phyloP scores from a whole-genome alignment of 1,140 invertebrate species.

The Caenorhabditis inopinata region DNA sequence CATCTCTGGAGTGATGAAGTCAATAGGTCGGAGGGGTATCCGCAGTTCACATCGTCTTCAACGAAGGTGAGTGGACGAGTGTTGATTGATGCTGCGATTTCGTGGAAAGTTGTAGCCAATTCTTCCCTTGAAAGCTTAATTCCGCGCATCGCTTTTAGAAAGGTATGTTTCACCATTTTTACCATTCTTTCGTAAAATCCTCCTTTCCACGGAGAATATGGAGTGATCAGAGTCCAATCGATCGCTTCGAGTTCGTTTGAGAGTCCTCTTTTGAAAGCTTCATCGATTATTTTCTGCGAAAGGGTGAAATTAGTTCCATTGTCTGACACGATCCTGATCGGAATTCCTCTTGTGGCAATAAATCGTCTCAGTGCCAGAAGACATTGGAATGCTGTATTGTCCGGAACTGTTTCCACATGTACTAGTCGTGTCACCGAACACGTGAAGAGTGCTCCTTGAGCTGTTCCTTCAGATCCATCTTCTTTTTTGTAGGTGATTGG shows the following conservation, averaged over 20 bases:
- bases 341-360: conserved; percentile 13
- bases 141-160: too few relatives aligned
- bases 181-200: too few relatives aligned
- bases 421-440: background rate
- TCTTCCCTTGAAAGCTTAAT: too few relatives aligned
- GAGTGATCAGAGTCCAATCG: conserved; percentile 26
- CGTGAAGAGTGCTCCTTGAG: conserved; percentile 12
- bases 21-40: too few relatives aligned
- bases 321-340: background rate
- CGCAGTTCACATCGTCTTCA: too few relatives aligned
- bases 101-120: too few relatives aligned
- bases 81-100: too few relatives aligned
- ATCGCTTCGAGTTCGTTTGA: background rate
- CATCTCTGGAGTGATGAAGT: too few relatives aligned
- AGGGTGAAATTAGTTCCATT: conserved; percentile 27
- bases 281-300: background rate
- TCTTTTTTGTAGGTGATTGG: background rate
- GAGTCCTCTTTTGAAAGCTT: background rate
- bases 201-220: conserved; percentile 38
- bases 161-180: too few relatives aligned
- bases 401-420: background rate
- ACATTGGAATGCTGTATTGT: background rate
- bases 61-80: too few relatives aligned
- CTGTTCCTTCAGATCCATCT: background rate
- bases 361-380: conserved; percentile 17